Conservation (phyloP, 2,888 invertebrate genomes). For the Microctonus hyperodae region DNA sequence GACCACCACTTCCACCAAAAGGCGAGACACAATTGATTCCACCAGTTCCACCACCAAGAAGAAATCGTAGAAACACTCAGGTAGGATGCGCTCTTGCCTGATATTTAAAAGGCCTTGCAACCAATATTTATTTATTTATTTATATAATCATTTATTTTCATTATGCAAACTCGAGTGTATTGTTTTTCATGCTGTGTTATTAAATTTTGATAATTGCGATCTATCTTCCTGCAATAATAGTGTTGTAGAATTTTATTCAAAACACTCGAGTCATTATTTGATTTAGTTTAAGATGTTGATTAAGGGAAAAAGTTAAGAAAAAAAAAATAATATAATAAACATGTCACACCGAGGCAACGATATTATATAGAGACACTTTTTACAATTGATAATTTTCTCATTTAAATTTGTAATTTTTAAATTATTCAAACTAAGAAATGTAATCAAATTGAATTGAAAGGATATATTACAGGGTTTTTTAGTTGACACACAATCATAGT, state of each 20-base stretch:
- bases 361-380: slow-evolving; percentile 30
- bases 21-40: slow-evolving; percentile 65
- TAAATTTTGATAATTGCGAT: background rate
- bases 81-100: slow-evolving; percentile 60
- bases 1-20: slow-evolving; percentile 76
- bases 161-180: background rate
- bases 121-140: slow-evolving; percentile 4
- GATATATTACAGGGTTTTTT: slow-evolving; percentile 29
- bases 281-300: slow-evolving; percentile 25
- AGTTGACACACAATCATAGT: slow-evolving; percentile 21
- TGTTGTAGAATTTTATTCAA: slow-evolving; percentile 15
- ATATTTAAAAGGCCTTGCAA: slow-evolving; percentile 24
- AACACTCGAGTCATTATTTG: slow-evolving; percentile 17
- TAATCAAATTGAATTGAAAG: slow-evolving; percentile 24
- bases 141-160: background rate
- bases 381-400: slow-evolving; percentile 24
- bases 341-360: slow-evolving; percentile 56
- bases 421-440: slow-evolving; percentile 14
- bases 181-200: background rate
- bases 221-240: background rate
- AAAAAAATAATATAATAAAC: slow-evolving; percentile 11
- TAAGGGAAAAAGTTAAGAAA: slow-evolving; percentile 15
- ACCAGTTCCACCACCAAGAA: slow-evolving; percentile 71
- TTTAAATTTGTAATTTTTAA: slow-evolving; percentile 1
- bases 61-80: slow-evolving; percentile 64